A percentile compares a stretch with the other conserved stretches of the same genome.
Evolutionary conservation across 2,888 invertebrate genomes (phyloP).

Genomic region (Drosophila siamana): DNA sequence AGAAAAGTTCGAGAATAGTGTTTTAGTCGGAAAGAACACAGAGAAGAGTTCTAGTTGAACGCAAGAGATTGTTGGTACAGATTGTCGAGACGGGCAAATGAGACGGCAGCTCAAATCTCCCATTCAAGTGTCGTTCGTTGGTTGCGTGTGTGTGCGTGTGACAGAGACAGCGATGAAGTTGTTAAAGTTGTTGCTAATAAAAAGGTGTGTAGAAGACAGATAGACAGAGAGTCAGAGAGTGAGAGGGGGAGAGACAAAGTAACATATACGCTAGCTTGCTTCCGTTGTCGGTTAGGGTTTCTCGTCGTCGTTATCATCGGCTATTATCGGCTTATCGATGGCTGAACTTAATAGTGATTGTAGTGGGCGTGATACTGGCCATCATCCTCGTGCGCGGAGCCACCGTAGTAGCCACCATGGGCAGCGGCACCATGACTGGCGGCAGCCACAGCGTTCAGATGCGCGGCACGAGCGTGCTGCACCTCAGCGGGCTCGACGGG

Average conservation of each 20-base stretch:
- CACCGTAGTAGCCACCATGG: conserved; percentile 73
- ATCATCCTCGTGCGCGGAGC: conserved; percentile 77
- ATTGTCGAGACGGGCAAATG: conserved; percentile 58
- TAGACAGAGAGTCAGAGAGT: not conserved
- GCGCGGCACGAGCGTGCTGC: conserved; percentile 85
- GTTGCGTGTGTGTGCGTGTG: conserved; percentile 34
- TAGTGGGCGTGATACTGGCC: conserved; percentile 80
- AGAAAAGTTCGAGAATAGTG: not conserved
- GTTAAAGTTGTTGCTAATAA: not conserved
- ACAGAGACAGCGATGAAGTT: conserved; percentile 26
- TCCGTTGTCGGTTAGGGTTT: conserved; percentile 58
- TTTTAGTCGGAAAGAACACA: not conserved
- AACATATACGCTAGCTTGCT: conserved; percentile 56
- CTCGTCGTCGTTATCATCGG: conserved; percentile 41
- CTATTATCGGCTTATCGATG: conserved; percentile 21
- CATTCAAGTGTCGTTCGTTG: conserved; percentile 37
- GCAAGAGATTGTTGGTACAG: not conserved
- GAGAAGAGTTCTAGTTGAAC: not conserved
- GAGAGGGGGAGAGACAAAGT: conserved; percentile 2
- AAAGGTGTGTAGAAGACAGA: not conserved
- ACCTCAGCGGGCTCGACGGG: conserved; percentile 87
- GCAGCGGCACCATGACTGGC: conserved; percentile 76
- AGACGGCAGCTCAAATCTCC: conserved; percentile 63
- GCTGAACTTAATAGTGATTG: conserved; percentile 69
- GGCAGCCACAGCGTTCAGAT: conserved; percentile 84